Evolutionary conservation across 2,113 vertebrate genomes (phyloP).

Genomic region (Phylloscopus trochilus): DNA sequence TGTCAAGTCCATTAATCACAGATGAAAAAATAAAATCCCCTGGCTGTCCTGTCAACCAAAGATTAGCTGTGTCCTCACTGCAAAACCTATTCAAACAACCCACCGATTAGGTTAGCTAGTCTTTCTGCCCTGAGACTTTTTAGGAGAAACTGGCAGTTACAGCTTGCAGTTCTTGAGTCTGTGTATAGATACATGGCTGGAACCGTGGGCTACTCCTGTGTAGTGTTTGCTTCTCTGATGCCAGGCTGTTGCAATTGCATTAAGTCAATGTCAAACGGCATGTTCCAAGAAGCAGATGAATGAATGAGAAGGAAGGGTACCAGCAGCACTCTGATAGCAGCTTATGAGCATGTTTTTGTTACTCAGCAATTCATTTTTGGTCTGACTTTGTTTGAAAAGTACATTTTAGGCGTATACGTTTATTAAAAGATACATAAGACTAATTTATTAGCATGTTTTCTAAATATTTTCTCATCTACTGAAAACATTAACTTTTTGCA

Average conservation of each 20-base stretch:
- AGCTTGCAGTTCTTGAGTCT: slow-evolving; percentile 20
- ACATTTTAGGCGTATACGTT: background rate
- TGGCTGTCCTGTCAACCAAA: slow-evolving; percentile 63
- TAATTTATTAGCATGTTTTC: background rate
- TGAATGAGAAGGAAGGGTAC: slow-evolving; percentile 32
- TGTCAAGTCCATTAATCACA: slow-evolving; percentile 81
- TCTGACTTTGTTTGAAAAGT: background rate
- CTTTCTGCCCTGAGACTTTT: slow-evolving; percentile 56
- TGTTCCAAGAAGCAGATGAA: slow-evolving; percentile 28
- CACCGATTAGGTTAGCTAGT: slow-evolving; percentile 67
- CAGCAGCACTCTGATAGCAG: slow-evolving; percentile 23
- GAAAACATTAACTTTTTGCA: background rate
- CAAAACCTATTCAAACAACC: slow-evolving; percentile 70
- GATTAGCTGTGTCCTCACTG: slow-evolving; percentile 66
- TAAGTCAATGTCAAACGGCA: background rate
- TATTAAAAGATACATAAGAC: background rate
- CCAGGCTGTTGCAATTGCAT: slow-evolving; percentile 22
- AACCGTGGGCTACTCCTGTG: background rate
- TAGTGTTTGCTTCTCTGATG: slow-evolving; percentile 11
- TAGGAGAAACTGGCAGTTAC: slow-evolving; percentile 50
- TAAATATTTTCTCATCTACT: background rate
- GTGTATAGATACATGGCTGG: background rate
- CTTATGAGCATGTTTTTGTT: slow-evolving; percentile 5
- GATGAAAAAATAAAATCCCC: slow-evolving; percentile 60
- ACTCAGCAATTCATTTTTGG: slow-evolving; percentile 1